Percentiles rank a stretch among this genome's conserved stretches.
These are phyloP conservation scores for Hiodon alosoides DNA, from an alignment of 2,113 vertebrate genomes.

Conservation along the genomic window DNA sequence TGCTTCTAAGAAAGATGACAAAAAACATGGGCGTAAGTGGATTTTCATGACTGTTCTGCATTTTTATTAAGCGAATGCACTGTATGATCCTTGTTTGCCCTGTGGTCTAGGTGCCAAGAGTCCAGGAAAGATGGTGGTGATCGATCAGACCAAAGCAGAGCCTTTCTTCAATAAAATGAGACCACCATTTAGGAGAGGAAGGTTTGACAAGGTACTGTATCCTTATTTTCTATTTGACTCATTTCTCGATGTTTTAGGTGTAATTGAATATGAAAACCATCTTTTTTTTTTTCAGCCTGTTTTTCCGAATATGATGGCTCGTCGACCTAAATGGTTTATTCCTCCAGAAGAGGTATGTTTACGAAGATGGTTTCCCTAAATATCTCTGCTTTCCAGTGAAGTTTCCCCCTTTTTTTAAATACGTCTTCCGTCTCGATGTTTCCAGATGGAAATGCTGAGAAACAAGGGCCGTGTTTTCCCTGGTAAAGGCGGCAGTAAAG, in stretches of 20 bases:
- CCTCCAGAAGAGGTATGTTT: conserved; percentile 62
- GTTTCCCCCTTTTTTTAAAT: neutral
- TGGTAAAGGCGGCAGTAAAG: conserved; percentile 72
- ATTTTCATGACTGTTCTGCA: neutral
- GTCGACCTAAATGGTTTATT: conserved; percentile 62
- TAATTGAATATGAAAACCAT: neutral
- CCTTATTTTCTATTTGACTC: neutral
- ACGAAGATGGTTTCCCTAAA: neutral
- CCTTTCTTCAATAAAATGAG: conserved; percentile 65
- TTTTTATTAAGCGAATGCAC: neutral
- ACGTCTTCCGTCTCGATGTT: neutral
- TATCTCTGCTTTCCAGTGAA: neutral
- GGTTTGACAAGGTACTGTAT: conserved; percentile 78
- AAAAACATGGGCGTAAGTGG: conserved; percentile 80
- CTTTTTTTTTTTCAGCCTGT: conserved; percentile 40
- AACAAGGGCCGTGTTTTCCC: conserved; percentile 70
- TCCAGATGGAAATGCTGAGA: conserved; percentile 66
- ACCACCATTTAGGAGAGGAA: conserved; percentile 72
- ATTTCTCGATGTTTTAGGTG: neutral
- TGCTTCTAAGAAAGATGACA: conserved; percentile 80
- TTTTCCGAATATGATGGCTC: conserved; percentile 49
- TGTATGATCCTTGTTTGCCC: neutral
- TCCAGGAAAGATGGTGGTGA: conserved; percentile 72
- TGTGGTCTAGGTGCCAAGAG: conserved; percentile 70
- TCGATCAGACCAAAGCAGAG: conserved; percentile 76